phyloP scores from a whole-genome alignment of 2,888 invertebrate species.

The Shargacucullia verbasci region DNA sequence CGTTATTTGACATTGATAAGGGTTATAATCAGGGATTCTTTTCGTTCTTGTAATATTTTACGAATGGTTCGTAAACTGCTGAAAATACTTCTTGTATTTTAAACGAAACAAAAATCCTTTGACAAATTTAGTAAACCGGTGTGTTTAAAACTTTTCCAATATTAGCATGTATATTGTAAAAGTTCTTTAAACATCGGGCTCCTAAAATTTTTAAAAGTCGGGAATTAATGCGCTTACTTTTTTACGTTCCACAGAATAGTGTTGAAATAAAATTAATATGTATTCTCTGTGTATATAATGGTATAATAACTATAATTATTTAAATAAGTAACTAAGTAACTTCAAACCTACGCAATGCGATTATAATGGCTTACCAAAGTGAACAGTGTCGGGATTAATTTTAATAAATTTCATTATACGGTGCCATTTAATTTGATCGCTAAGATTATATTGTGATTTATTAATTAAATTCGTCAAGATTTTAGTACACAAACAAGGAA shows the following conservation, averaged over 20 bases:
- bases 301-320: neutral
- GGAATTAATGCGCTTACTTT: neutral
- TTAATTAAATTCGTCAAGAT: constrained; percentile 59
- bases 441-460: constrained; percentile 60
- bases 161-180: too few species aligned
- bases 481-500: constrained; percentile 36
- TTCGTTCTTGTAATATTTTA: neutral
- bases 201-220: neutral
- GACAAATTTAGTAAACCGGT: too few species aligned
- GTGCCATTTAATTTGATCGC: constrained; percentile 61
- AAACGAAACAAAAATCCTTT: too few species aligned
- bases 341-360: constrained; percentile 28
- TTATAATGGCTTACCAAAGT: constrained; percentile 54
- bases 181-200: too few species aligned
- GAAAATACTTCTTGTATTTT: too few species aligned
- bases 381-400: constrained; percentile 59
- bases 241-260: neutral
- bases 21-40: constrained; percentile 1
- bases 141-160: too few species aligned
- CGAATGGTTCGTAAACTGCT: too few species aligned
- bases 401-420: constrained; percentile 63
- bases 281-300: too few species aligned
- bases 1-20: neutral
- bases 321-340: constrained; percentile 11
- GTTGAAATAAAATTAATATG: too few species aligned